phyloP scores from a whole-genome alignment of 2,797 vertebrate species.

The Hyperoplus lanceolatus region DNA sequence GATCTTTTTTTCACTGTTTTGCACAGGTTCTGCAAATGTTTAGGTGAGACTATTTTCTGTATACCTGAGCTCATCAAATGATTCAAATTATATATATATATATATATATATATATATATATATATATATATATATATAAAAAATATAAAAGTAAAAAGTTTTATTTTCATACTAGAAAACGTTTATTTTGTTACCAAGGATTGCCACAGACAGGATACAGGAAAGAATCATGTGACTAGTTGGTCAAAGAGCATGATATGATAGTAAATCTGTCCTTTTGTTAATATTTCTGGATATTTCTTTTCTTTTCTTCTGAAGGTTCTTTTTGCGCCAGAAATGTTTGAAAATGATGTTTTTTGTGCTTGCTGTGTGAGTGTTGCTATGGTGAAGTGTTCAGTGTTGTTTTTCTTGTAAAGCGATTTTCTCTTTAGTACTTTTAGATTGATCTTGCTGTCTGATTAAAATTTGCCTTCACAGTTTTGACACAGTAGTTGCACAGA shows the following conservation, averaged over 20 bases:
- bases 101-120: too few species aligned
- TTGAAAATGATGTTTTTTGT: slow-evolving; percentile 89
- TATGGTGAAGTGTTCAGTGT: slow-evolving; percentile 92
- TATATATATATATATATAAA: slow-evolving; percentile 66
- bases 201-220: slow-evolving; percentile 88
- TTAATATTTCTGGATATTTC: slow-evolving; percentile 86
- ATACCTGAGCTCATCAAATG: slow-evolving; percentile 88
- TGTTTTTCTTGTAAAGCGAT: slow-evolving; percentile 90
- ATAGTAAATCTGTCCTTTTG: slow-evolving; percentile 88
- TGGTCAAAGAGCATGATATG: slow-evolving; percentile 91
- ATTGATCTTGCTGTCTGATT: slow-evolving; percentile 90
- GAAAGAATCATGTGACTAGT: slow-evolving; percentile 89
- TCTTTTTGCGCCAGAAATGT: slow-evolving; percentile 81
- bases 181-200: slow-evolving; percentile 94
- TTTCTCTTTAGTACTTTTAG: slow-evolving; percentile 86
- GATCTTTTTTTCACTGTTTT: slow-evolving; percentile 92
- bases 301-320: slow-evolving; percentile 74
- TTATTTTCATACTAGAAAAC: slow-evolving; percentile 96
- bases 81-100: slow-evolving; percentile 89
- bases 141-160: too few species aligned
- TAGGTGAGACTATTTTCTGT: slow-evolving; percentile 97
- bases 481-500: slow-evolving; percentile 91
- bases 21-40: slow-evolving; percentile 95
- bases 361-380: slow-evolving; percentile 97
- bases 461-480: slow-evolving; percentile 98